Base-by-base conservation (phyloP, 2,888 invertebrate genomes). In the Epiperipatus broadwayi region DNA sequence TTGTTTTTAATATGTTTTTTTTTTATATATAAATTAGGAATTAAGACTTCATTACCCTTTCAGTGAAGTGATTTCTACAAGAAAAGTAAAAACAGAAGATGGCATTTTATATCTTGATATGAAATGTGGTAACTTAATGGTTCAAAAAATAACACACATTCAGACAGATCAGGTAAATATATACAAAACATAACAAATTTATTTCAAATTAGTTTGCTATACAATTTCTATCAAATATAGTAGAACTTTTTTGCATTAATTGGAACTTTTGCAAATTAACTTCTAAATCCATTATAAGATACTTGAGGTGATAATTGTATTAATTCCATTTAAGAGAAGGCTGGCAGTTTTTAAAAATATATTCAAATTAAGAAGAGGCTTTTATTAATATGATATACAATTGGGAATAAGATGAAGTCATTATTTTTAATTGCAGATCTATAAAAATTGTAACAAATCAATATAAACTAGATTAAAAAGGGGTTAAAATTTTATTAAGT, bases 71-170 rank as follows among this genome's bases (percentile, higher is more conserved):
- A 84, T 93, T 53, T 89, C 89, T 40, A 93, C 91, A 8, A 69
- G 91, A 51, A 87, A 87, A 68, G 79, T 75, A 19, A 55, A 84
- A 44, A 83, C 83, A 0, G 87, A 87, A 53, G 84, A 85, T 57
- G 85, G 85, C 46, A 77, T 81, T 2, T 66, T 89, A 43, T 87
- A 74, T 64, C 68, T 95, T 58, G 93, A 95, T 64, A 80, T 95
- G 76, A 93, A 93, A 61, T 83, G 87, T 54, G 91, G 93, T 21
- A 89, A 91, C 55, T 66, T 93, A 54, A 78, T 91, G 72, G 85
- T 87, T 58, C 91, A 91, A 63, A 73, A 84, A 49, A 85, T 91
- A 52, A 84, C 87, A 44, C 70, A 91, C 50, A 72, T 95, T 49
- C 91, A 93, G 59, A 95, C 93, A 1, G 89, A 93, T 62, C 60